Base-by-base conservation (phyloP, 2,888 invertebrate genomes). In the Pycnomerus fuliginosus region DNA sequence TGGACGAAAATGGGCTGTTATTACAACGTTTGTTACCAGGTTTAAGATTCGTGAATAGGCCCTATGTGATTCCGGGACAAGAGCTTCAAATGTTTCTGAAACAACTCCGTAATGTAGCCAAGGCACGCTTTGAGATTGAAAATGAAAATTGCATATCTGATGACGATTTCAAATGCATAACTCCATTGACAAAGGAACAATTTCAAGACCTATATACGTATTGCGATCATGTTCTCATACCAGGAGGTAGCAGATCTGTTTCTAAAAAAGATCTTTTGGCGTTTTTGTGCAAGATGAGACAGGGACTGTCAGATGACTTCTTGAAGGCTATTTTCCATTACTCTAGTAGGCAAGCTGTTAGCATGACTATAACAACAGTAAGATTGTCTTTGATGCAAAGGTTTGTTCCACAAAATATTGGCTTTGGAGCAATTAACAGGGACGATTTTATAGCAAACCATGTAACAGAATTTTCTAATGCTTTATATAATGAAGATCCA, bases 241-340 rank as follows among this genome's bases (percentile, higher is more conserved):
- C 5, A 20, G 8, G 8, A 5, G 8, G 4, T 8, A 20, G 8
- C 8, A 4, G 20, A 5, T 20, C 4, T 8, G 8, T 20, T 8
- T 5, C 5, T 20, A 46, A 41, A 25, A 46, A 29, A 25, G 20
- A 20, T 20, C 20, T 20, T 20, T 8, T 20, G 20, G 20, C 20
- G 8, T 5, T 20, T 20, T 8, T 20, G 20, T 20, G 20, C 20
- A 20, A 20, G 20, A 20, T 20, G 20, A 20, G 5, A 8, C 20
- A 20, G 20, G 20, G 20, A 5, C 20, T 20, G 20, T 20, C 20
- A 8, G 20, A 20, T 20, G 5, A 20, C 5, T 20, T 20, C 8
- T 4, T 20, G n/a, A n/a, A n/a, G n/a, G n/a, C n/a, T n/a, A n/a
- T n/a, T n/a, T n/a, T n/a, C n/a, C n/a, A n/a, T 4, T 20, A 20